phyloP scores from a whole-genome alignment of 2,113 vertebrate genomes.

The Lophochroa leadbeateri region DNA sequence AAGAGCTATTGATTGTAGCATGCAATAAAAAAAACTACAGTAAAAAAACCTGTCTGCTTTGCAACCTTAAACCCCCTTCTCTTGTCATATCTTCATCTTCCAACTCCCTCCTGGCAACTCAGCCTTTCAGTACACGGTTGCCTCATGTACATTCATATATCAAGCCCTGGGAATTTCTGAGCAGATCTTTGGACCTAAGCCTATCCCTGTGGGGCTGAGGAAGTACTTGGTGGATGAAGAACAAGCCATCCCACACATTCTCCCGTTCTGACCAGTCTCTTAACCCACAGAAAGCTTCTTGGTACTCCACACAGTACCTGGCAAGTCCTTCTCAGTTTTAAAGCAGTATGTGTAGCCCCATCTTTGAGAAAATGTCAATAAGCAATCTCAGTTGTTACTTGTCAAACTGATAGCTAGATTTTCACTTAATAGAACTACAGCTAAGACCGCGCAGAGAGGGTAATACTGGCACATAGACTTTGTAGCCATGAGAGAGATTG shows the following conservation, averaged over 20 bases:
- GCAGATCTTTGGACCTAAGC: not conserved
- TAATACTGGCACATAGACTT: not conserved
- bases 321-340: not conserved
- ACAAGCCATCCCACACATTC: not conserved
- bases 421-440: not conserved
- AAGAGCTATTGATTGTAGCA: not conserved
- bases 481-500: not conserved
- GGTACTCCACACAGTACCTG: not conserved
- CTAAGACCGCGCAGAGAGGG: not conserved
- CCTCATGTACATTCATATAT: not conserved
- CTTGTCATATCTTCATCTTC: not conserved
- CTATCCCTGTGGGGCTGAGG: not conserved
- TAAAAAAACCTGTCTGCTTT: not conserved
- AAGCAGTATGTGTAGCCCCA: not conserved
- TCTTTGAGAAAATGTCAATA: not conserved
- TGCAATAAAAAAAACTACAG: not conserved
- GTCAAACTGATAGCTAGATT: not conserved
- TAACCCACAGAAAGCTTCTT: not conserved
- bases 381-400: not conserved
- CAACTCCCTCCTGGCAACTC: not conserved
- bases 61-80: not conserved
- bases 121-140: not conserved
- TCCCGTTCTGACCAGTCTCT: not conserved
- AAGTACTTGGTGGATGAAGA: not conserved
- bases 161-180: not conserved